phyloP scores from a whole-genome alignment of 2,888 invertebrate genomes.

The Drosophila kokeensis region DNA sequence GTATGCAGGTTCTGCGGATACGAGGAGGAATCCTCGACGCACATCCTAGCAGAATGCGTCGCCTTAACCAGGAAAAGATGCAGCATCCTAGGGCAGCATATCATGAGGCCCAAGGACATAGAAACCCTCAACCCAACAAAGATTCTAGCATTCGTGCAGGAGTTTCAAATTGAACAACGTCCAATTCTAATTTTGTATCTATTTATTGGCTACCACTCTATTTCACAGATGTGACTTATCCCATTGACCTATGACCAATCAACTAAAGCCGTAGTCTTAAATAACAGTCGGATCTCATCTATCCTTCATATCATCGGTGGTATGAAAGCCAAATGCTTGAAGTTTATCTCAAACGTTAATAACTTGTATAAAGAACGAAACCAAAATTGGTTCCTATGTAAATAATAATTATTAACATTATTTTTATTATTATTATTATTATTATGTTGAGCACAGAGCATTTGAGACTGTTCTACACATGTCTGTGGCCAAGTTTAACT shows the following conservation, averaged over 20 bases:
- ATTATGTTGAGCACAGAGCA: neutral
- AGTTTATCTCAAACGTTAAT: neutral
- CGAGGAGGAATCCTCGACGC: no score
- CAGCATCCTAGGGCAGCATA: no score
- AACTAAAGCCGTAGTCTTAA: neutral
- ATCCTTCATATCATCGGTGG: neutral
- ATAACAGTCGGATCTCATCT: neutral
- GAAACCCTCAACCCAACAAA: no score
- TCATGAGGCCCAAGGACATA: no score
- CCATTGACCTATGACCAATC: neutral
- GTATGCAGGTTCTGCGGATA: no score
- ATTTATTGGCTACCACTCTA: neutral
- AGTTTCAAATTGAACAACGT: neutral
- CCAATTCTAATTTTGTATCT: neutral
- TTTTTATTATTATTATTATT: neutral
- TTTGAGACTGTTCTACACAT: neutral
- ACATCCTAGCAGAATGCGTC: no score
- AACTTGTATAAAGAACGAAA: neutral
- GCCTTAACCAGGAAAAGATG: no score
- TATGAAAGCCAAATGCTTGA: neutral
- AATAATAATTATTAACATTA: neutral
- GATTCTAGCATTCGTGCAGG: no score
- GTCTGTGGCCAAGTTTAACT: neutral
- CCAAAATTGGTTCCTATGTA: neutral
- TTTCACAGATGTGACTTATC: neutral